Conservation (phyloP, 2,888 invertebrate species). For the Ectropis crepuscularia region DNA sequence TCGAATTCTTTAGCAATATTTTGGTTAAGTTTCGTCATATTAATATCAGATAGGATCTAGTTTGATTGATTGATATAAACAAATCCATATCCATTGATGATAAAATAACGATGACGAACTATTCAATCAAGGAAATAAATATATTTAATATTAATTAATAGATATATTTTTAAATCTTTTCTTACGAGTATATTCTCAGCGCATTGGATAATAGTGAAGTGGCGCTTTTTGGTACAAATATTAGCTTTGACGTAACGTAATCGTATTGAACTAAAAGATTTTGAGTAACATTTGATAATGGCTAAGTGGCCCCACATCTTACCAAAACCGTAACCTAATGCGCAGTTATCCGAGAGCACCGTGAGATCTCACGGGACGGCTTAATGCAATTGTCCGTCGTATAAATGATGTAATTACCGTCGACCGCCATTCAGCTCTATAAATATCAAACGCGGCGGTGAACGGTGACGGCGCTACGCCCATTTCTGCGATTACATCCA, state of each 20-base stretch:
- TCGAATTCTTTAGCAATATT: neutral
- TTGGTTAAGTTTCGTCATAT: neutral
- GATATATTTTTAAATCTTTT: no score
- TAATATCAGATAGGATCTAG: neutral
- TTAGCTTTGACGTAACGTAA: no score
- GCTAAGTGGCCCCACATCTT: neutral
- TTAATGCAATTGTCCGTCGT: constrained; percentile 53
- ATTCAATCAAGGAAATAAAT: no score
- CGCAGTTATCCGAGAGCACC: constrained; percentile 6
- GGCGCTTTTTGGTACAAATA: no score
- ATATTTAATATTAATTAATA: no score
- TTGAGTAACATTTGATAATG: no score
- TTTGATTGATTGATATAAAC: neutral
- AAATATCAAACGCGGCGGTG: constrained; percentile 47
- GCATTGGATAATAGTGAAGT: no score
- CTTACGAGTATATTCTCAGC: no score
- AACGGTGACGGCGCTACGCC: constrained; percentile 45
- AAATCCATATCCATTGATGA: neutral
- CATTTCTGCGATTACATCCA: constrained; percentile 37
- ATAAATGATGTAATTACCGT: constrained; percentile 67
- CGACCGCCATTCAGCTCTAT: constrained; percentile 65
- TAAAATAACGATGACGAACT: neutral
- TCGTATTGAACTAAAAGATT: no score
- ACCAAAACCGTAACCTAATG: neutral
- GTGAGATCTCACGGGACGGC: constrained; percentile 47